Evolutionary conservation across 2,888 invertebrate genomes (phyloP), one percentile per base, ranked within the genome.

Genomic region (Pyralis farinalis): DNA sequence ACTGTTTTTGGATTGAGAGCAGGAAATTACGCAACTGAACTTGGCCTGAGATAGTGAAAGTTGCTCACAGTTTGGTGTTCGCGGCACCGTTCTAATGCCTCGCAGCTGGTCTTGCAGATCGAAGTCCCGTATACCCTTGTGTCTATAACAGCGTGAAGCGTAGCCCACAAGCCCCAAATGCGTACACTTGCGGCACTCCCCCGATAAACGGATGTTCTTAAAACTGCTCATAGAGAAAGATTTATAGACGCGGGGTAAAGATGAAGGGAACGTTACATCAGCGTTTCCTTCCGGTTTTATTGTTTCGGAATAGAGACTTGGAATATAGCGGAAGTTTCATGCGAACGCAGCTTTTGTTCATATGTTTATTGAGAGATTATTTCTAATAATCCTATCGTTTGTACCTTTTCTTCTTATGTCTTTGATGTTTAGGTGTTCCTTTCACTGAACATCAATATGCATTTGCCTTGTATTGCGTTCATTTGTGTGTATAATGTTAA

Each of bases 41-140:
- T 39, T 32, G 37, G 42, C 28, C 44, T 46, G 49, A 58, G 56
- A 61, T 56, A 69, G 71, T 63, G 70, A 68, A 71, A 73, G 71
- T 63, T 34, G 52, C 46, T 34, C 47, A 51, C 55, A 58, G 57
- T 25, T 25, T 25, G 3, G 3, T 16, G 16, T 16, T 16, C 4
- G 4, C 16, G 16, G 16, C 4, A 25, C 25, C 25, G 25, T 7
- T 25, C 3, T 25, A 25, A 25, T 25, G 25, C 25, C 3, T 25
- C 8, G 2, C 4, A 4, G 16, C 4, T 16, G 3, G 16, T 16
- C 16, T 25, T 25, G n/a, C n/a, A n/a, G n/a, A 7, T n/a, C 25
- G 8, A 25, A 25, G 25, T 25, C 7, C 25, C 25, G 25, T 25
- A 8, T n/a, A 5, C 25, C 25, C 25, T 25, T 25, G 1, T 25